Evolutionary conservation across 2,888 invertebrate species (phyloP).

Genomic region (Autographa gamma): DNA sequence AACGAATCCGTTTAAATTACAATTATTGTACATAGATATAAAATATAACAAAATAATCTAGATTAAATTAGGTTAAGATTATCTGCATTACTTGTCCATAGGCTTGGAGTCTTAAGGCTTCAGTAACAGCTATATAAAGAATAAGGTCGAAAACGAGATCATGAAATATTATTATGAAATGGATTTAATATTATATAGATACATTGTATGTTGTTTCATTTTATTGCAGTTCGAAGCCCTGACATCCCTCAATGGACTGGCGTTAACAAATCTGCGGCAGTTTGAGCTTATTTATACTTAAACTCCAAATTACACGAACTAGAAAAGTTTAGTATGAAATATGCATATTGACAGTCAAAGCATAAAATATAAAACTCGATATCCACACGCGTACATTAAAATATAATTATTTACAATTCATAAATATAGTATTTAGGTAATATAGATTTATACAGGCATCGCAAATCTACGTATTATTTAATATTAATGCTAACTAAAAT

Average conservation of each 20-base stretch:
- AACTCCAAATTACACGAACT: not conserved
- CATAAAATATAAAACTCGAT: conserved; percentile 15
- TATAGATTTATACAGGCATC: conserved; percentile 45
- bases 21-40: conserved; percentile 54
- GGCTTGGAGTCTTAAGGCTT: not conserved
- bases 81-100: conserved; percentile 20
- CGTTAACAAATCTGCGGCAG: not conserved
- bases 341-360: conserved; percentile 9
- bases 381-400: conserved; percentile 6
- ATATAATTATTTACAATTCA: conserved; percentile 49
- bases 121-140: not conserved
- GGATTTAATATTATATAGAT: not conserved
- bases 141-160: conserved; percentile 24
- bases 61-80: conserved; percentile 41
- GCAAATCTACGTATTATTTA: conserved; percentile 37
- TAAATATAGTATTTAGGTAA: conserved; percentile 17
- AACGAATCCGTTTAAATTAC: conserved; percentile 65
- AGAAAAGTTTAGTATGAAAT: not conserved
- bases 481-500: conserved; percentile 53
- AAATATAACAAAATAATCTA: conserved; percentile 61
- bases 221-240: not conserved
- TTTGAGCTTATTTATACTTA: conserved; percentile 22
- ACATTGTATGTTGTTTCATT: not conserved
- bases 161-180: conserved; percentile 13
- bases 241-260: not conserved